These are phyloP conservation scores for Acronicta aceris DNA, from an alignment of 2,888 invertebrate genomes.

Conservation along the genomic window DNA sequence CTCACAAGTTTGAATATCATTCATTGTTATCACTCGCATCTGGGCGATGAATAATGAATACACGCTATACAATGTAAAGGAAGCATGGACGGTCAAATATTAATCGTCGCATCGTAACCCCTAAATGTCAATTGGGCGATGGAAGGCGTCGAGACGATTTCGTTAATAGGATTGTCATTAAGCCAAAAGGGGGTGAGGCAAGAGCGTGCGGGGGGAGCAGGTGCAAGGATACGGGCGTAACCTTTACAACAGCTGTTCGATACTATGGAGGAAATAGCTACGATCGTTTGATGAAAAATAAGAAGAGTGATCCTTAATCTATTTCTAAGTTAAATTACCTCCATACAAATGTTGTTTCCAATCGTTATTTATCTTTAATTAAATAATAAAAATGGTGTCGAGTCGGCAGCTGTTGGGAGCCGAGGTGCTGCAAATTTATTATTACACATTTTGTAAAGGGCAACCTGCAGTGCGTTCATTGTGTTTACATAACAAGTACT, in stretches of 20 bases:
- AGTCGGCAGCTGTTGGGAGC: conserved; percentile 67
- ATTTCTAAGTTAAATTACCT: conserved; percentile 72
- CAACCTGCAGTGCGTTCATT: conserved; percentile 60
- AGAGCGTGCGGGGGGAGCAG: conserved; percentile 70
- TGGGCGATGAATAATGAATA: conserved; percentile 63
- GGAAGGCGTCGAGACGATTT: conserved; percentile 72
- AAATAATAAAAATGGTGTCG: conserved; percentile 61
- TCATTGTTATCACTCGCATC: conserved; percentile 59
- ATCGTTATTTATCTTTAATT: conserved; percentile 54
- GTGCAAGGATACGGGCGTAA: conserved; percentile 84
- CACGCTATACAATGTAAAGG: conserved; percentile 59
- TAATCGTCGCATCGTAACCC: conserved; percentile 59
- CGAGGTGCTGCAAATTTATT: conserved; percentile 64
- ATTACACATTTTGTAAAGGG: conserved; percentile 62
- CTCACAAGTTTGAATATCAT: conserved; percentile 59
- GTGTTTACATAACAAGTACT: conserved; percentile 66
- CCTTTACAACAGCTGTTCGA: conserved; percentile 85
- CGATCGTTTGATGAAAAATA: conserved; percentile 70
- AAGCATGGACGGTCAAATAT: conserved; percentile 65
- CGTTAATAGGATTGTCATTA: conserved; percentile 83
- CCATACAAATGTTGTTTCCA: conserved; percentile 62
- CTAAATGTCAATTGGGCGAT: conserved; percentile 69
- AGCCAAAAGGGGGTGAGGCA: conserved; percentile 70
- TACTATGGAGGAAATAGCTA: conserved; percentile 76
- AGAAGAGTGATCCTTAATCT: conserved; percentile 72